phyloP scores from a whole-genome alignment of 2,797 vertebrate genomes.

The Luscinia megarhynchos region DNA sequence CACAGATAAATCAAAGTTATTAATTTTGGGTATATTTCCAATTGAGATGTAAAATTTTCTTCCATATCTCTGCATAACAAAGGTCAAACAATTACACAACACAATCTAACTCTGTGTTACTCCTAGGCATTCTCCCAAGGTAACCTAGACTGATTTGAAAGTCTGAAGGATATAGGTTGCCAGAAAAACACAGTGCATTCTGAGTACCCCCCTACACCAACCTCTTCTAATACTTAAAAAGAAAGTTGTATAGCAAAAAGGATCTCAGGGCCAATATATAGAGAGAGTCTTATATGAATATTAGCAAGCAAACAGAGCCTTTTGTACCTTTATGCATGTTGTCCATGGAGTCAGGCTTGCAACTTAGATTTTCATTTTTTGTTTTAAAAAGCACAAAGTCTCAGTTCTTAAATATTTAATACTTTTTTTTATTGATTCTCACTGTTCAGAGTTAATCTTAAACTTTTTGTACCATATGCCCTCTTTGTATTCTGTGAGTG shows the following conservation, averaged over 20 bases:
- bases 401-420: not conserved
- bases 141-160: not conserved
- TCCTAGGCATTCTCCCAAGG: not conserved
- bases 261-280: accelerated
- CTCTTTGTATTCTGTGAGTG: not conserved
- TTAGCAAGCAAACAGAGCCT: not conserved
- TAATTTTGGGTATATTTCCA: not conserved
- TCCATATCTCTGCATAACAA: not conserved
- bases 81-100: not conserved
- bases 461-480: not conserved
- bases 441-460: not conserved
- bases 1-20: not conserved
- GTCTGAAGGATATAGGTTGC: not conserved
- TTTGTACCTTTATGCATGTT: not conserved
- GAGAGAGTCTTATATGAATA: not conserved
- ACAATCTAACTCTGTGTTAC: not conserved
- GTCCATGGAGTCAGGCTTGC: not conserved
- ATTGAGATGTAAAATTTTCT: not conserved
- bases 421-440: not conserved
- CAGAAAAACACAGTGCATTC: not conserved
- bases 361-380: not conserved
- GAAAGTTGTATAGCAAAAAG: not conserved
- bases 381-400: not conserved
- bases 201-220: not conserved
- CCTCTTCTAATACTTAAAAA: not conserved